These are phyloP conservation scores for Gephyroberyx darwinii DNA, from an alignment of 2,797 vertebrate genomes.

Conservation along the genomic window DNA sequence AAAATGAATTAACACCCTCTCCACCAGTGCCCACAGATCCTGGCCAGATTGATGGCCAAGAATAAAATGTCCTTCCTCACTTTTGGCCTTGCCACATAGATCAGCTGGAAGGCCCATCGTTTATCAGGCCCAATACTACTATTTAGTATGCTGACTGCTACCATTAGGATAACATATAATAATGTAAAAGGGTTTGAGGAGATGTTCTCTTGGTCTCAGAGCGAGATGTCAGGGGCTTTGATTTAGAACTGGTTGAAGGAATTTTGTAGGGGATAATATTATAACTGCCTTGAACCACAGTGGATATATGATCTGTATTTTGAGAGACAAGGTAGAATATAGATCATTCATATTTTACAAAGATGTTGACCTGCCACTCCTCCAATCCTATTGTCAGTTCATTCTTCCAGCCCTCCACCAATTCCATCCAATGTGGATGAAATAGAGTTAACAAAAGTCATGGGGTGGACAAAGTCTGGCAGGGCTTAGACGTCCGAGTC, in stretches of 20 bases:
- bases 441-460: conserved; percentile 14
- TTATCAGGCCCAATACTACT: conserved; percentile 62
- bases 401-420: not conserved
- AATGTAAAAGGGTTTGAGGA: conserved; percentile 62
- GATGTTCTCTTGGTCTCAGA: conserved; percentile 23
- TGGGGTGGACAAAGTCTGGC: not conserved
- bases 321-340: conserved; percentile 4
- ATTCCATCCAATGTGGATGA: not conserved
- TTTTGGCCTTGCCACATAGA: conserved; percentile 73
- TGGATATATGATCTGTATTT: conserved; percentile 7
- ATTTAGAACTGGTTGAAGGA: conserved; percentile 33
- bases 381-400: not conserved
- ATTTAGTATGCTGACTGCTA: conserved; percentile 68
- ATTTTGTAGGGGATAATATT: conserved; percentile 6
- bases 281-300: conserved; percentile 14
- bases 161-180: conserved; percentile 75
- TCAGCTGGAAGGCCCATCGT: conserved; percentile 65
- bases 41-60: conserved; percentile 61
- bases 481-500: not conserved
- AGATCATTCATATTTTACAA: not conserved
- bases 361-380: not conserved
- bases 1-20: conserved; percentile 74
- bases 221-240: conserved; percentile 30
- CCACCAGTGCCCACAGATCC: conserved; percentile 61
- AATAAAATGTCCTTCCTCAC: conserved; percentile 74